Evolutionary conservation across 1,140 invertebrate species (phyloP), one percentile per base, ranked within the genome.

Genomic region (Drosophila biarmipes): DNA sequence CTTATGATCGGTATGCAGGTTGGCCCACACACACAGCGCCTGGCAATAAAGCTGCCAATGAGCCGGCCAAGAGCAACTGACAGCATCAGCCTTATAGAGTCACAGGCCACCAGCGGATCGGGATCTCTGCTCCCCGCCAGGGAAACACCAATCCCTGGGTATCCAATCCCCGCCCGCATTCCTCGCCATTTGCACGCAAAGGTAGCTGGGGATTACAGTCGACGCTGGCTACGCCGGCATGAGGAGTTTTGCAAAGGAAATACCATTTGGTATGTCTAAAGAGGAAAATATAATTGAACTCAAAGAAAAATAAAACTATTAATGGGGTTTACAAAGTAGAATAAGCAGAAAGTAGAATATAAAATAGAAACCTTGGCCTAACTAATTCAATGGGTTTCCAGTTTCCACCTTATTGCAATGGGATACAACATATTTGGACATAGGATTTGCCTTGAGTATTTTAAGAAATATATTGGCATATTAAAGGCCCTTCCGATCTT

Each of bases 21-120:
- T 52, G 53, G 53, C 53, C 74, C 82, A 81, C 82, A 77, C 58
- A 38, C 63, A 51, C 51, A 6, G 42, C 37, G 59, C 31, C 27
- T 24, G 51, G 43, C 82, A 87, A 86, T 87, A 86, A 86, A 86
- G 78, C 82, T 82, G 82, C 84, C 82, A 86, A 89, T 86, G 84
- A 78, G 73, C 73, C 27, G 74, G 53, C 78, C 78, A 78, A 87
- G 78, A 81, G 64, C 81, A 87, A 81, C 74, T 81, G 78, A 81
- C 81, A 87, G 74, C 78, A 71, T 71, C 73, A 89, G 72, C 82
- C 79, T 82, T 81, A 82, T 82, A 78, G 57, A 84, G 79, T 81
- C 80, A 84, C 79, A 82, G 78, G 78, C 78, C 78, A 80, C 75
- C 71, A 53, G 40, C 72, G 38, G 43, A 67, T 67, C 63, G 63